These are phyloP conservation scores for Dasypolia templi DNA, from an alignment of 2,888 invertebrate species.

Conservation along the genomic window DNA sequence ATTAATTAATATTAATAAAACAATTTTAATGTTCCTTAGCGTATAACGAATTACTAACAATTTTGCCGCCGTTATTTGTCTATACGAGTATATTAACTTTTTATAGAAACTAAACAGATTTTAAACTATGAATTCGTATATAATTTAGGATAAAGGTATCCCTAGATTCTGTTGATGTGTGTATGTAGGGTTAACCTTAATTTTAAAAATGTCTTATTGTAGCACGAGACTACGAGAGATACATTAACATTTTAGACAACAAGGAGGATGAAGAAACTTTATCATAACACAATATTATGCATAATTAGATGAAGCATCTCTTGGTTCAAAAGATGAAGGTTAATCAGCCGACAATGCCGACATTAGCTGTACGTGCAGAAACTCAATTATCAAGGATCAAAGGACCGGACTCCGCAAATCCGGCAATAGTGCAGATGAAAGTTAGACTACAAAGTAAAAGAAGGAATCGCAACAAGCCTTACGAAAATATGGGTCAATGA, in stretches of 20 bases:
- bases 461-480: constrained; percentile 15
- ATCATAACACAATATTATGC: not conserved
- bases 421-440: constrained; percentile 17
- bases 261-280: not conserved
- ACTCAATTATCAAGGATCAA: constrained; percentile 36
- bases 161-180: no score
- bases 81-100: no score
- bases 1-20: no score
- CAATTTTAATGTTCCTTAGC: no score
- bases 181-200: not conserved
- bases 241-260: not conserved
- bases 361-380: constrained; percentile 25
- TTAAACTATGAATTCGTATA: no score
- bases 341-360: not conserved
- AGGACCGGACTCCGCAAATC: constrained; percentile 16
- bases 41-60: no score
- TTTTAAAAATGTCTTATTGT: not conserved
- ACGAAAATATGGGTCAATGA: constrained; percentile 2
- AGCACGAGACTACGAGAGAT: not conserved
- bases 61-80: no score
- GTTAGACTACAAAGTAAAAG: constrained; percentile 3
- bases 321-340: constrained; percentile 7
- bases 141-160: no score
- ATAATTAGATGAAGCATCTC: not conserved
- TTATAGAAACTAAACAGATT: no score